Conservation (phyloP, 2,797 vertebrate genomes). For the Chrysocyon brachyurus region DNA sequence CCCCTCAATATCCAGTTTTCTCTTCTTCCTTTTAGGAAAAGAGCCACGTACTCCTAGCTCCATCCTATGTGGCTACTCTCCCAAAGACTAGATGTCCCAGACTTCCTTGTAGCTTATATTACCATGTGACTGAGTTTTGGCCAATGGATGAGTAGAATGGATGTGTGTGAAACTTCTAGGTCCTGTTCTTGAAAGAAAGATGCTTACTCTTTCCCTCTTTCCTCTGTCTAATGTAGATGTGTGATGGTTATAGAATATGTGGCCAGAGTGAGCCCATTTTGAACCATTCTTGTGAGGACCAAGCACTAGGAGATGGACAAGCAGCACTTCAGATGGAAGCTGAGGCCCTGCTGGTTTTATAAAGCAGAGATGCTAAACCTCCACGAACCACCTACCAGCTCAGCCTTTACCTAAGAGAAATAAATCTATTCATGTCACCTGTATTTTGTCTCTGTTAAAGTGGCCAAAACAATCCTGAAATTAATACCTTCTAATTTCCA, state of each 20-base stretch:
- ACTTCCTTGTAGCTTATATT: background rate
- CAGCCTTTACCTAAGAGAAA: background rate
- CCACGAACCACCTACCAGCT: background rate
- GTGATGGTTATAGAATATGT: background rate
- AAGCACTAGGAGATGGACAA: background rate
- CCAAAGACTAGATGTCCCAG: background rate
- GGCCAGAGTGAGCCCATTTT: background rate
- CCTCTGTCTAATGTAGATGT: background rate
- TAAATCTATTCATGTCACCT: background rate
- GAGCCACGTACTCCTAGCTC: no score
- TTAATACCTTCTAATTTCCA: background rate
- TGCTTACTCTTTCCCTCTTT: background rate
- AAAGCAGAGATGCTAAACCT: background rate
- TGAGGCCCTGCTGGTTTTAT: background rate
- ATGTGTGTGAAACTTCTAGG: background rate
- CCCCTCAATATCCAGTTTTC: background rate
- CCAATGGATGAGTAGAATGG: background rate
- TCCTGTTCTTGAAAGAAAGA: background rate
- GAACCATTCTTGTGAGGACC: background rate
- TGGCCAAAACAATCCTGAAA: background rate
- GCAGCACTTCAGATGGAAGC: background rate
- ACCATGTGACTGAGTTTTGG: background rate
- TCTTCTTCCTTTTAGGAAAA: background rate
- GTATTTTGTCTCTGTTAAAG: slow-evolving; percentile 15
- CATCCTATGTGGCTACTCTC: background rate